Evolutionary conservation across 1,140 invertebrate genomes (phyloP).

Genomic region (Druon quercuslanigerum): DNA sequence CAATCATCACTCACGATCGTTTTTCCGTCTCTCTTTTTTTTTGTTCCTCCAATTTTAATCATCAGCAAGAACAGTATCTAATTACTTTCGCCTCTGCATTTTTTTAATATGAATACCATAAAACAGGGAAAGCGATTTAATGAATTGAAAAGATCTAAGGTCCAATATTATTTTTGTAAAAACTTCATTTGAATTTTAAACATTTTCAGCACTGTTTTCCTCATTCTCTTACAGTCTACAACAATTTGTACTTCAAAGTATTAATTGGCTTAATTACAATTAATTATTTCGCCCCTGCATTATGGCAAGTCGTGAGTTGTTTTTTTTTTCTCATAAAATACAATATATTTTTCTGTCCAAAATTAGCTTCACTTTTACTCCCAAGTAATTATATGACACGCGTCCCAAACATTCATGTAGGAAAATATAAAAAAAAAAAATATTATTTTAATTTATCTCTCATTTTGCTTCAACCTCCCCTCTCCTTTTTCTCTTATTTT

Average conservation of each 20-base stretch:
- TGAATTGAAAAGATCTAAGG: conserved; percentile 13
- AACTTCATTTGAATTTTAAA: background rate
- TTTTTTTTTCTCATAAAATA: background rate
- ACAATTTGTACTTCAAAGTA: conserved; percentile 19
- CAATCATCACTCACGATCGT: background rate
- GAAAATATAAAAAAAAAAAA: conserved; percentile 12
- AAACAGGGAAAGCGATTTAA: conserved; percentile 25
- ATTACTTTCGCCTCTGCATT: conserved; percentile 21
- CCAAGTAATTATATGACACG: background rate
- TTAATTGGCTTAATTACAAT: background rate
- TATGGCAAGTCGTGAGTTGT: conserved; percentile 15
- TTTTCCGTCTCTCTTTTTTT: too few species aligned
- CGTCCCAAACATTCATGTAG: conserved; percentile 2
- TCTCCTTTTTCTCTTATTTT: conserved; percentile 30
- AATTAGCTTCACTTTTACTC: background rate
- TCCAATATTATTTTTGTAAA: background rate
- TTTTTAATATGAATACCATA: background rate
- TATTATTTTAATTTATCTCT: conserved; percentile 22
- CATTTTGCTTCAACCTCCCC: conserved; percentile 20
- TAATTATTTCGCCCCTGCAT: conserved; percentile 11
- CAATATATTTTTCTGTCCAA: conserved; percentile 5
- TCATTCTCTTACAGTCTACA: conserved; percentile 3
- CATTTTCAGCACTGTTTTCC: background rate
- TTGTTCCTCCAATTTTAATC: too few species aligned
- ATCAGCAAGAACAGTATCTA: conserved; percentile 17